A percentile compares a stretch with the other conserved stretches of the same genome.
Conservation (phyloP, 2,113 vertebrate genomes). For the Pangasianodon hypophthalmus region DNA sequence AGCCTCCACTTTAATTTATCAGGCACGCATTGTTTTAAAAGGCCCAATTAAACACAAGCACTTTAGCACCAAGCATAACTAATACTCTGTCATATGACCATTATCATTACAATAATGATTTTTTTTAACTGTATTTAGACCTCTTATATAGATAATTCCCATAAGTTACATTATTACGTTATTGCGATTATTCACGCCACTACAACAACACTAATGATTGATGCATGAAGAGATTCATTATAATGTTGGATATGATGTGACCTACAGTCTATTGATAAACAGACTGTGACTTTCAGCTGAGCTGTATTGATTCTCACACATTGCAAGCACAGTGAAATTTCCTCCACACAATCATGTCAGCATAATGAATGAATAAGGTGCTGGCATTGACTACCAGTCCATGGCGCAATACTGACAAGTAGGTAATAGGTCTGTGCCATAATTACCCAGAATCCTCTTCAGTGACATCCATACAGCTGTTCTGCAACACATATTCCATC, state of each 20-base stretch:
- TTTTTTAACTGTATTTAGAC: neutral
- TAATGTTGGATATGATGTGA: constrained; percentile 34
- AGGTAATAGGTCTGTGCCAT: neutral
- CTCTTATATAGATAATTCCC: neutral
- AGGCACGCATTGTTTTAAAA: constrained; percentile 31
- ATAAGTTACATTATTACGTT: neutral
- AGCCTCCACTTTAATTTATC: constrained; percentile 42
- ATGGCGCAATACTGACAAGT: neutral
- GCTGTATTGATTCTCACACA: constrained; percentile 39
- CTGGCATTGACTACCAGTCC: neutral
- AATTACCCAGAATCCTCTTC: constrained; percentile 6
- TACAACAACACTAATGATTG: neutral
- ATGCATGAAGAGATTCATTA: neutral
- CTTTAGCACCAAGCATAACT: constrained; percentile 30
- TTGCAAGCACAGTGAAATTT: constrained; percentile 20
- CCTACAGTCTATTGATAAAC: constrained; percentile 18
- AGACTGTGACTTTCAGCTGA: constrained; percentile 3
- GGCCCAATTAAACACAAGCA: constrained; percentile 30
- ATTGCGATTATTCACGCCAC: too few relatives aligned
- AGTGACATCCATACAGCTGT: neutral
- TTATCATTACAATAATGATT: neutral
- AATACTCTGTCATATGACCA: neutral
- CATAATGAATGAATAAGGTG: constrained; percentile 28
- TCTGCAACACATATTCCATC: neutral
- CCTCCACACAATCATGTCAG: neutral